Conservation (phyloP, 2,888 invertebrate genomes). For the Candidula unifasciata region DNA sequence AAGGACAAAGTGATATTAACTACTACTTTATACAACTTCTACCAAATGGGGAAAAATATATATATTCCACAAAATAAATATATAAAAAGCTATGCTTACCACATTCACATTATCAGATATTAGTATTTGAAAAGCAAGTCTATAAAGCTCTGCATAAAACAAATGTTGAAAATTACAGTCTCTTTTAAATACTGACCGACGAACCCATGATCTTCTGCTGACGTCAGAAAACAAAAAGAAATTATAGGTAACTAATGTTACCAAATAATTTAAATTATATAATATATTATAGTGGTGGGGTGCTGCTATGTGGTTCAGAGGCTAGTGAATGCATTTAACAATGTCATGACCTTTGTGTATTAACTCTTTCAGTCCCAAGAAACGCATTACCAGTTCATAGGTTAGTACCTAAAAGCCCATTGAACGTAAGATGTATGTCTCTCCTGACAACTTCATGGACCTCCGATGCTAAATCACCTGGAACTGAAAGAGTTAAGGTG, state of each 20-base stretch:
- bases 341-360: too few relatives aligned
- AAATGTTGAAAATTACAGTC: neutral
- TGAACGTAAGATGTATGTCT: too few relatives aligned
- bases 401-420: too few relatives aligned
- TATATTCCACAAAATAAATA: neutral
- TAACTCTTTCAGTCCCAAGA: too few relatives aligned
- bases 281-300: too few relatives aligned
- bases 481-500: too few relatives aligned
- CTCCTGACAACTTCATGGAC: too few relatives aligned
- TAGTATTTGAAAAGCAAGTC: neutral
- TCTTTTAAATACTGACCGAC: constrained; percentile 18
- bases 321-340: too few relatives aligned
- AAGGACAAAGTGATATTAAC: neutral
- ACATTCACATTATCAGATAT: neutral
- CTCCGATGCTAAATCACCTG: too few relatives aligned
- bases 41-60: neutral
- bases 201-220: constrained; percentile 20
- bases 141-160: neutral
- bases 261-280: too few relatives aligned
- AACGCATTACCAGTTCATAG: too few relatives aligned
- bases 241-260: neutral
- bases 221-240: neutral
- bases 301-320: too few relatives aligned
- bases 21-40: neutral
- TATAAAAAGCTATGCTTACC: neutral